Conservation (phyloP, 2,888 invertebrate genomes). For the Pedicia rivosa region DNA sequence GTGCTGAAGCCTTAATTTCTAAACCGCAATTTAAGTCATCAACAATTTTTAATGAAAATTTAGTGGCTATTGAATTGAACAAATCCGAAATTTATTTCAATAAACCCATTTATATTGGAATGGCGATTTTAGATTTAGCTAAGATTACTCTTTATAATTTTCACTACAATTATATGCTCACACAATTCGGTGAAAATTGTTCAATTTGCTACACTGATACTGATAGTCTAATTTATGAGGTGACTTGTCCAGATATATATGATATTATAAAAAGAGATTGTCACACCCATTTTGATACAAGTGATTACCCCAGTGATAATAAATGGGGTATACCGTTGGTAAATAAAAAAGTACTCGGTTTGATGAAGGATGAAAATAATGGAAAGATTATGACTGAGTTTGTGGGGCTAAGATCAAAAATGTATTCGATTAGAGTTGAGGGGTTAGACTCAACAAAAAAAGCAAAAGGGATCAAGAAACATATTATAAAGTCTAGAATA, state of each 20-base stretch:
- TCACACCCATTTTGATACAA: constrained; percentile 8
- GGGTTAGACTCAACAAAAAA: background rate
- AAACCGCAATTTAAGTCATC: constrained; percentile 20
- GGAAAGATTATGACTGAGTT: constrained; percentile 15
- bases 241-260: constrained; percentile 14
- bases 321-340: constrained; percentile 15
- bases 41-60: constrained; percentile 19
- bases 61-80: constrained; percentile 18
- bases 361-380: constrained; percentile 18
- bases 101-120: constrained; percentile 10
- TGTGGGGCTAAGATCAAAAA: constrained; percentile 17
- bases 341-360: constrained; percentile 17
- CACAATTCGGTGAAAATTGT: constrained; percentile 8
- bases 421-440: constrained; percentile 15
- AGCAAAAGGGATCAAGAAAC: background rate
- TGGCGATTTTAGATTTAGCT: constrained; percentile 18
- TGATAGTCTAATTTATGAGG: constrained; percentile 16
- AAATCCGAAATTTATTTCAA: constrained; percentile 14
- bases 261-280: constrained; percentile 14
- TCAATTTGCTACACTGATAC: constrained; percentile 16
- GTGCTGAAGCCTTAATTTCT: too few relatives aligned
- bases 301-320: constrained; percentile 18
- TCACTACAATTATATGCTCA: constrained; percentile 15
- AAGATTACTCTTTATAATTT: constrained; percentile 20
- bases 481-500: background rate